Percentiles rank a stretch among this genome's conserved stretches.
Evolutionary conservation across 2,888 invertebrate genomes (phyloP).

Genomic region (Biston stratarius): DNA sequence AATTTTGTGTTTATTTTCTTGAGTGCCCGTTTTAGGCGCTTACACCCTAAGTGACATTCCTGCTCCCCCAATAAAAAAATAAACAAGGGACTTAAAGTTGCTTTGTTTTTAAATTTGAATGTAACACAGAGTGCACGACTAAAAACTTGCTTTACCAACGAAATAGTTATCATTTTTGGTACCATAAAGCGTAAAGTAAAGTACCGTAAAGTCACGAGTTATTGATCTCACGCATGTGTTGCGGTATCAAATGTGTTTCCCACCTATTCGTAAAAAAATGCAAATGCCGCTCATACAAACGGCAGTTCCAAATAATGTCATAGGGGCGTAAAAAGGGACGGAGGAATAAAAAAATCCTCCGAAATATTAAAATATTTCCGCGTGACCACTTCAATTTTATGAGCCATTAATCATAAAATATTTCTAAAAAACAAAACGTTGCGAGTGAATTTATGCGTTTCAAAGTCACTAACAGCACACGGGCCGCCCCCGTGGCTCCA

Average conservation of each 20-base stretch:
- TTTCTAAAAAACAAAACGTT: constrained; percentile 74
- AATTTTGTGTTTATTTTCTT: constrained; percentile 55
- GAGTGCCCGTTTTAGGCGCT: constrained; percentile 46
- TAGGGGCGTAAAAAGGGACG: constrained; percentile 39
- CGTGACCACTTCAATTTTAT: constrained; percentile 76
- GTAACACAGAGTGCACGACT: constrained; percentile 34
- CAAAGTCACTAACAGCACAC: constrained; percentile 72
- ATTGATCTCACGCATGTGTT: constrained; percentile 25
- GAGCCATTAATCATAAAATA: constrained; percentile 80
- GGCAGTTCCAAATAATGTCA: constrained; percentile 39
- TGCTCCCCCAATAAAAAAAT: constrained; percentile 45
- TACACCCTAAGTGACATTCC: constrained; percentile 47
- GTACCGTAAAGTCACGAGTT: constrained; percentile 1
- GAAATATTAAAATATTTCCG: constrained; percentile 70
- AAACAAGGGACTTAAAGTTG: constrained; percentile 43
- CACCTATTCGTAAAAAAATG: constrained; percentile 36
- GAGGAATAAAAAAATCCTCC: constrained; percentile 47
- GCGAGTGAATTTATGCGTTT: constrained; percentile 82
- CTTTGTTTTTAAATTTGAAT: constrained; percentile 40
- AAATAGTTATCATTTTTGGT: background rate
- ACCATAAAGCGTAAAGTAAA: background rate
- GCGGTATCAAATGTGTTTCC: constrained; percentile 27
- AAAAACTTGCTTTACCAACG: background rate
- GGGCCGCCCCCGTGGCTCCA: constrained; percentile 66
- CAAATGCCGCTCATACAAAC: constrained; percentile 29